A percentile compares a stretch with the other conserved stretches of the same genome.
phyloP scores from a whole-genome alignment of 2,113 vertebrate genomes.

The Bambusicola thoracicus region DNA sequence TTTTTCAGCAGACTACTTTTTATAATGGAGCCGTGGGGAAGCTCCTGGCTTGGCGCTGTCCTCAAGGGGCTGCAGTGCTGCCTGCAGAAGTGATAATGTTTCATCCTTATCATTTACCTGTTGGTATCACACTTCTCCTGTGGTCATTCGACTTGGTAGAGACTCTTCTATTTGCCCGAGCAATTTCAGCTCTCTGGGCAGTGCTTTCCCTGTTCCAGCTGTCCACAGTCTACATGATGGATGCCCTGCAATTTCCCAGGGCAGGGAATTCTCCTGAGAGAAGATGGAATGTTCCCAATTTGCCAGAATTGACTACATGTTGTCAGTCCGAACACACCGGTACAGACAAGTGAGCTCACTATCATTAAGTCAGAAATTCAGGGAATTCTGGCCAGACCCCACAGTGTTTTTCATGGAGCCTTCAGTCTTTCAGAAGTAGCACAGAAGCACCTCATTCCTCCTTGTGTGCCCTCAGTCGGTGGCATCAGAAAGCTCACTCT shows the following conservation, averaged over 20 bases:
- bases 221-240: neutral
- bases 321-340: neutral
- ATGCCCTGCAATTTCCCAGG: neutral
- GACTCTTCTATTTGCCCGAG: neutral
- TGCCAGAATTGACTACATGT: neutral
- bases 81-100: neutral
- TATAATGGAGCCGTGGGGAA: neutral
- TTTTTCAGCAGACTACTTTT: neutral
- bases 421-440: neutral
- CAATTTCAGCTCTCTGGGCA: neutral
- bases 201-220: neutral
- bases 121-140: too few relatives aligned
- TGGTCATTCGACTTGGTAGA: fast-evolving
- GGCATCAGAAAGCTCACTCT: neutral
- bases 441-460: neutral
- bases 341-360: neutral
- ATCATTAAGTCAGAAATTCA: neutral
- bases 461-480: neutral
- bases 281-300: neutral
- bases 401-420: neutral
- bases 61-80: neutral
- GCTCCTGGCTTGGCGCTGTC: neutral
- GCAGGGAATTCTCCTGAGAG: neutral
- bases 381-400: neutral
- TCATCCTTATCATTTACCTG: neutral